Conservation (phyloP, 1,140 invertebrate species). For the Drosophila bifasciata region DNA sequence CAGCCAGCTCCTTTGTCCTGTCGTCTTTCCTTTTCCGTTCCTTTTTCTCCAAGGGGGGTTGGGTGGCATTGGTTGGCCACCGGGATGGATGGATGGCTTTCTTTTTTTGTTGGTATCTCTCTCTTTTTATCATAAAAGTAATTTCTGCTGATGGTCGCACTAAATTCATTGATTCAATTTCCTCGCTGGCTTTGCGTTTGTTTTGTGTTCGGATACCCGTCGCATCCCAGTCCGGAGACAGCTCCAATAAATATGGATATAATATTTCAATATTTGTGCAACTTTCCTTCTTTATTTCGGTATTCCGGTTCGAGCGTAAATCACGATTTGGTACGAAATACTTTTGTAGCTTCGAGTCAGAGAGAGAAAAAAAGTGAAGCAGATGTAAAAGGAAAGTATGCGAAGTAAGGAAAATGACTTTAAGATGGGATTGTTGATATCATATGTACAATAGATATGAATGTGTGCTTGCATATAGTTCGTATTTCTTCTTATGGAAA, state of each 20-base stretch:
- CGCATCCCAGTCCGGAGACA: not conserved
- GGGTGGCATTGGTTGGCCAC: conserved; percentile 14
- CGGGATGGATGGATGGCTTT: conserved; percentile 33
- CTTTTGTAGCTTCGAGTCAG: conserved; percentile 21
- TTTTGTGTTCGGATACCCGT: not conserved
- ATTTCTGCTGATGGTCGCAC: conserved; percentile 78
- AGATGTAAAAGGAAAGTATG: not conserved
- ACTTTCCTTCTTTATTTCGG: conserved; percentile 37
- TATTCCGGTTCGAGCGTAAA: conserved; percentile 48
- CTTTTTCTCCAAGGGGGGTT: conserved; percentile 7
- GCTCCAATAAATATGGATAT: conserved; percentile 75
- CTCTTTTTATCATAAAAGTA: conserved; percentile 80
- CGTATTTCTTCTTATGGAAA: not conserved
- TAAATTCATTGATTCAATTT: conserved; percentile 82
- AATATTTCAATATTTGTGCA: conserved; percentile 79
- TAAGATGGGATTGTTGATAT: not conserved
- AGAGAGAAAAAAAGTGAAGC: not conserved
- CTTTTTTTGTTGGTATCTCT: conserved; percentile 50
- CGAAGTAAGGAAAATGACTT: not conserved
- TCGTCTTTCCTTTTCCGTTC: conserved; percentile 4
- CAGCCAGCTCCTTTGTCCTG: conserved; percentile 40
- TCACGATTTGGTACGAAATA: conserved; percentile 55
- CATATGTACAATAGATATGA: no score
- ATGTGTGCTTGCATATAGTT: no score
- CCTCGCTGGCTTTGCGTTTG: conserved; percentile 50